phyloP scores from a whole-genome alignment of 2,888 invertebrate genomes.

The Phorcus lineatus region DNA sequence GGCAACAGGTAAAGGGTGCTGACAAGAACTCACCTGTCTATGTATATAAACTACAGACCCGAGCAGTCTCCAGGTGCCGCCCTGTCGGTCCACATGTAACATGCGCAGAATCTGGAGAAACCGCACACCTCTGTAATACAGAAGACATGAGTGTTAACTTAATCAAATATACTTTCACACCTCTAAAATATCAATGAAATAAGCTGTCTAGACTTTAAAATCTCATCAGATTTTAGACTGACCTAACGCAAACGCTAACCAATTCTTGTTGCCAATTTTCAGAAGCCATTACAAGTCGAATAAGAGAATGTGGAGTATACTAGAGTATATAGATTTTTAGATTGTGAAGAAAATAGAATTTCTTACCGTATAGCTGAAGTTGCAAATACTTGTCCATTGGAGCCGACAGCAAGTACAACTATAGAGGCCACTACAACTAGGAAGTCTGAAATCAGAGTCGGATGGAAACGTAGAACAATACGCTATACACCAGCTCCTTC shows the following conservation, averaged over 20 bases:
- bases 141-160: not conserved
- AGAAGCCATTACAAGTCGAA: too few species aligned
- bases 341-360: not conserved
- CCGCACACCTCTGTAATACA: slow-evolving; percentile 81
- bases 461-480: too few species aligned
- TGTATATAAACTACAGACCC: slow-evolving; percentile 85
- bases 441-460: slow-evolving; percentile 81
- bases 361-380: slow-evolving; percentile 84
- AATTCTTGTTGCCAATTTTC: too few species aligned
- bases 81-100: slow-evolving; percentile 89
- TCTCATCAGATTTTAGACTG: too few species aligned
- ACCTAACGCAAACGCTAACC: too few species aligned
- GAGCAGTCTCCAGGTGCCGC: slow-evolving; percentile 88
- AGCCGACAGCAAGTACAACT: slow-evolving; percentile 86
- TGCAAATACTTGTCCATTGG: slow-evolving; percentile 90
- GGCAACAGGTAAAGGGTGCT: too few species aligned
- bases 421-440: slow-evolving; percentile 88
- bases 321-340: too few species aligned
- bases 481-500: too few species aligned
- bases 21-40: slow-evolving; percentile 34
- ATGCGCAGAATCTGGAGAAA: slow-evolving; percentile 89
- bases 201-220: too few species aligned
- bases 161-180: not conserved
- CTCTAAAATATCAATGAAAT: not conserved
- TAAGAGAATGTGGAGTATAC: too few species aligned